Evolutionary conservation across 2,113 vertebrate genomes (phyloP).

Genomic region (Phrynosoma platyrhinos): DNA sequence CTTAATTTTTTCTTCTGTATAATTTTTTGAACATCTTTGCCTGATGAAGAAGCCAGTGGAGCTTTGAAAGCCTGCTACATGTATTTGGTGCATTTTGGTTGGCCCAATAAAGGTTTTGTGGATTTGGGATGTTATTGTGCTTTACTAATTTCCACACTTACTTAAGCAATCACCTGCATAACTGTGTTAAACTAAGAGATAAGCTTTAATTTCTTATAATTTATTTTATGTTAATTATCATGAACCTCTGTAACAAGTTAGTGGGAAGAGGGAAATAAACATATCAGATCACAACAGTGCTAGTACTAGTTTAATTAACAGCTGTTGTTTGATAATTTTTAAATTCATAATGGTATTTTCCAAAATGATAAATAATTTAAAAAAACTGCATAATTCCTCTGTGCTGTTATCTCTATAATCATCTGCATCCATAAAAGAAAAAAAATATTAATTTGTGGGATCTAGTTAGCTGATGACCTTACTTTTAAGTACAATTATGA

Average conservation of each 20-base stretch:
- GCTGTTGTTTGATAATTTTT: neutral
- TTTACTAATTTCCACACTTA: neutral
- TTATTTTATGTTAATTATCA: neutral
- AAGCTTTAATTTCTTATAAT: neutral
- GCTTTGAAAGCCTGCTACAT: too few relatives aligned
- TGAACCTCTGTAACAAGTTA: neutral
- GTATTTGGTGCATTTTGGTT: too few relatives aligned
- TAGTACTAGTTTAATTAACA: conserved; percentile 10
- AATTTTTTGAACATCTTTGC: too few relatives aligned
- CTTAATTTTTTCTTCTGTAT: too few relatives aligned
- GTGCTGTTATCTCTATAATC: neutral
- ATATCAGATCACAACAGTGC: neutral
- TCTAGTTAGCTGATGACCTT: neutral
- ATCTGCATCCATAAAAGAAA: neutral
- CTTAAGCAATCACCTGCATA: neutral
- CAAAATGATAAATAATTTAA: neutral
- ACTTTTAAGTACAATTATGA: neutral
- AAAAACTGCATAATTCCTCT: neutral
- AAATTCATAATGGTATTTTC: neutral
- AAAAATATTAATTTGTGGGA: neutral
- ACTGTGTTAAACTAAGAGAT: neutral
- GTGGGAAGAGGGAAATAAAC: neutral
- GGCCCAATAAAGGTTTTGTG: too few relatives aligned
- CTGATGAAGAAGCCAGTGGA: too few relatives aligned
- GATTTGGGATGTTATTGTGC: too few relatives aligned